Conservation (phyloP, 2,113 vertebrate species). For the Tragelaphus buxtoni region DNA sequence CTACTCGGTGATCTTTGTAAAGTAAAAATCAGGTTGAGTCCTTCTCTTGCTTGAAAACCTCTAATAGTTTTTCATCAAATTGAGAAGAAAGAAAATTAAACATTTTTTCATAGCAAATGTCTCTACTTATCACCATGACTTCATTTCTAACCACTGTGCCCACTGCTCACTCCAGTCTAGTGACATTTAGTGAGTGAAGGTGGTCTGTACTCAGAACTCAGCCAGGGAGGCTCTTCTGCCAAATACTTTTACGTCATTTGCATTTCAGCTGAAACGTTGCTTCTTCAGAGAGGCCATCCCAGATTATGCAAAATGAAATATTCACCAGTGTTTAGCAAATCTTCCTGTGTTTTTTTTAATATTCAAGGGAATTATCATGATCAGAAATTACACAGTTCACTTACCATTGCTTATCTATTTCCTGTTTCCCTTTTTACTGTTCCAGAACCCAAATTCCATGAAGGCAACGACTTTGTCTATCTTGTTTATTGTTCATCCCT, state of each 20-base stretch:
- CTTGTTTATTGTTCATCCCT: background rate
- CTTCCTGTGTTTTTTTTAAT: background rate
- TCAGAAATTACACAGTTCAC: background rate
- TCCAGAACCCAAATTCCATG: background rate
- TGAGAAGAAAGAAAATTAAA: background rate
- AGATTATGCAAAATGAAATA: background rate
- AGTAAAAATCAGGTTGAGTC: background rate
- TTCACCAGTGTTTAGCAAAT: background rate
- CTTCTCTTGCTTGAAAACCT: background rate
- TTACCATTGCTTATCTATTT: background rate
- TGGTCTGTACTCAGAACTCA: background rate
- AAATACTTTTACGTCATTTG: background rate
- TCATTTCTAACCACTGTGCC: background rate
- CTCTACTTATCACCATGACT: background rate
- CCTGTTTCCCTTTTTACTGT: background rate
- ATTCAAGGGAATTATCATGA: background rate
- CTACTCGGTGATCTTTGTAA: background rate
- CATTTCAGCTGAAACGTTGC: background rate
- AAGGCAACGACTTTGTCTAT: background rate
- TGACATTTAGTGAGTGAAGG: background rate
- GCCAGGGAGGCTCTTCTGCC: background rate
- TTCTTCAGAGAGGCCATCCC: background rate
- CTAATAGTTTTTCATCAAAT: background rate
- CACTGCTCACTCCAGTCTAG: background rate
- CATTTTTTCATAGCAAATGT: background rate